Percentiles rank a stretch among this genome's conserved stretches.
Evolutionary conservation across 2,888 invertebrate genomes (phyloP).

Genomic region (Amaurobius ferox): DNA sequence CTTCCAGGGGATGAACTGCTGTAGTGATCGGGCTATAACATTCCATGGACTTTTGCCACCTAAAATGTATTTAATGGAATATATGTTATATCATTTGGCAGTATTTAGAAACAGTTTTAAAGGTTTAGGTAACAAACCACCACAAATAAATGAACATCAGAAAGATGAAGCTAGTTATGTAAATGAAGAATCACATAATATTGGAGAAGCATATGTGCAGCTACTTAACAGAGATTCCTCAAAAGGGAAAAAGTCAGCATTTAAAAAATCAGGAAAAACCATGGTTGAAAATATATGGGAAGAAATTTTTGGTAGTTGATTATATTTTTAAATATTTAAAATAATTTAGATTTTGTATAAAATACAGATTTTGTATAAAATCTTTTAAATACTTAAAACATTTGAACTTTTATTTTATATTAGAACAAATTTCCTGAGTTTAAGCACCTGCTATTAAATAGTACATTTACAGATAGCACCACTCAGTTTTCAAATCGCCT

Average conservation of each 20-base stretch:
- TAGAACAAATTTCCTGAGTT: no score
- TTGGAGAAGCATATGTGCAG: slow-evolving; percentile 62
- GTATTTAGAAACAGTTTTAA: slow-evolving; percentile 66
- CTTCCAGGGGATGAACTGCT: slow-evolving; percentile 74
- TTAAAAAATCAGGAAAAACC: slow-evolving; percentile 11
- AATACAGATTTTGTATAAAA: background rate
- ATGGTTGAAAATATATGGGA: slow-evolving; percentile 53
- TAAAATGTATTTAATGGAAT: slow-evolving; percentile 72
- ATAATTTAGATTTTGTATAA: background rate
- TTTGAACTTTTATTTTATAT: no score
- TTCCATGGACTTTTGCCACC: slow-evolving; percentile 74
- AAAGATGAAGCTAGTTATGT: background rate
- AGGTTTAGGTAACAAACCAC: slow-evolving; percentile 72
- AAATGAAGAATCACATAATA: slow-evolving; percentile 2
- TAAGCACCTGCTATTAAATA: no score
- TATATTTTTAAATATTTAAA: background rate
- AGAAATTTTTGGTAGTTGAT: slow-evolving; percentile 66
- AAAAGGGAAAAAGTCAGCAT: slow-evolving; percentile 12
- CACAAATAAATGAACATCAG: background rate
- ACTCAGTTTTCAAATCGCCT: no score
- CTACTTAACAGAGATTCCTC: slow-evolving; percentile 56
- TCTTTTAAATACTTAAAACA: background rate
- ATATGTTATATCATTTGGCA: slow-evolving; percentile 70
- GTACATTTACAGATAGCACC: no score
- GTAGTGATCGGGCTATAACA: slow-evolving; percentile 74